These are phyloP conservation scores for Ommatoiulus sabulosus DNA, from an alignment of 2,888 invertebrate species.

Conservation along the genomic window DNA sequence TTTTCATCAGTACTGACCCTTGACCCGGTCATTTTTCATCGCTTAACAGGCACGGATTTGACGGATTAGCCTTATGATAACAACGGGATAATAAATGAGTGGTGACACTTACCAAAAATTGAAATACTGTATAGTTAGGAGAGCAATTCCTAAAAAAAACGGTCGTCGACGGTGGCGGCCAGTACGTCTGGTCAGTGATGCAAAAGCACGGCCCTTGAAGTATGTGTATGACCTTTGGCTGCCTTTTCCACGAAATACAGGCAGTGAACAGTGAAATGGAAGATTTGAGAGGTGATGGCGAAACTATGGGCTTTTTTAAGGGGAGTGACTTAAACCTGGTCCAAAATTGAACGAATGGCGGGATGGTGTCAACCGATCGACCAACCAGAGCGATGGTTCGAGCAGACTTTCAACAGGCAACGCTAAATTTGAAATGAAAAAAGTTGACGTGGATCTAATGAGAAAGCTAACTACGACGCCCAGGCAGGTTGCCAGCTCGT, in stretches of 20 bases:
- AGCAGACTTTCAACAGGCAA: background rate
- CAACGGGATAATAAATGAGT: background rate
- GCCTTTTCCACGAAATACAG: background rate
- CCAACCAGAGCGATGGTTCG: background rate
- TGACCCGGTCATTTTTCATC: background rate
- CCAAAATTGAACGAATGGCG: background rate
- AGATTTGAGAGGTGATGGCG: constrained; percentile 3
- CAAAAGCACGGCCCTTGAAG: too few species aligned
- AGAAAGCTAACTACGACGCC: constrained; percentile 19
- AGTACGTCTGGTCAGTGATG: too few species aligned
- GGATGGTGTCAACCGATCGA: background rate
- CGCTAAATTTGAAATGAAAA: constrained; percentile 2
- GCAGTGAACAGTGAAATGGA: background rate
- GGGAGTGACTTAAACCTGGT: background rate
- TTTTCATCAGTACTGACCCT: too few species aligned
- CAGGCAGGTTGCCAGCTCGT: background rate
- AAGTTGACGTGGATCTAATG: background rate
- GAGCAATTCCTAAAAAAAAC: background rate
- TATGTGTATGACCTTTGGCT: background rate
- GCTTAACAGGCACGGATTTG: too few species aligned
- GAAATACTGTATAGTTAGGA: background rate
- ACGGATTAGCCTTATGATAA: too few species aligned
- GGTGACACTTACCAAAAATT: background rate
- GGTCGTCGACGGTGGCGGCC: too few species aligned
- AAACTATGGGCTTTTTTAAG: background rate